These are phyloP conservation scores for Tiphia femorata DNA, from an alignment of 2,888 invertebrate species.

Conservation along the genomic window DNA sequence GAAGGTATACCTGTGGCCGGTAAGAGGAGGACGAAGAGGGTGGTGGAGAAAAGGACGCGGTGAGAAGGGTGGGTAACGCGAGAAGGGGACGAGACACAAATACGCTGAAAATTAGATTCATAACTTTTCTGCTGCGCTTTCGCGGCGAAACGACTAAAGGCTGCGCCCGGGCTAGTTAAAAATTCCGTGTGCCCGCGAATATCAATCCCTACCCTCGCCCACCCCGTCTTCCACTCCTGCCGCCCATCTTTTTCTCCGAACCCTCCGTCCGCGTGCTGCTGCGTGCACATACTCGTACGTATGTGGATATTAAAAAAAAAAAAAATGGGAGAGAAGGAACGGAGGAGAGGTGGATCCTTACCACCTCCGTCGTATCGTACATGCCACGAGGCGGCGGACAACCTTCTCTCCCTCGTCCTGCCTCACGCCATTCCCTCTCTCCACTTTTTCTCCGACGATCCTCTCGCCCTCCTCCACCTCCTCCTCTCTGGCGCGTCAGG, in stretches of 20 bases:
- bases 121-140: constrained; percentile 66
- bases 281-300: constrained; percentile 10
- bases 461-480: too few relatives aligned
- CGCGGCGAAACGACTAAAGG: constrained; percentile 55
- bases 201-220: constrained; percentile 53
- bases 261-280: constrained; percentile 23
- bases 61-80: constrained; percentile 11
- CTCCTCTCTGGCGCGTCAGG: constrained; percentile 9
- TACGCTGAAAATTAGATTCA: constrained; percentile 67
- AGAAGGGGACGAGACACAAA: constrained; percentile 53
- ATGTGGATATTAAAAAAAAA: constrained; percentile 4
- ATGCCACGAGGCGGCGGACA: constrained; percentile 16
- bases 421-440: constrained; percentile 25
- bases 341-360: neutral
- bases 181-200: constrained; percentile 66
- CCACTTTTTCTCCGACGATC: constrained; percentile 20
- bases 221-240: constrained; percentile 9
- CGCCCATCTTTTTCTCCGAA: constrained; percentile 16
- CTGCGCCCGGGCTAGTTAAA: constrained; percentile 61
- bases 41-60: constrained; percentile 16
- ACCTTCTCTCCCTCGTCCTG: constrained; percentile 17
- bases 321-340: constrained; percentile 10
- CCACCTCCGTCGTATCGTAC: constrained; percentile 23
- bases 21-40: constrained; percentile 11
- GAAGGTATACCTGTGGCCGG: constrained; percentile 6